Conservation (phyloP, 2,113 vertebrate genomes). For the Ciconia maguari region DNA sequence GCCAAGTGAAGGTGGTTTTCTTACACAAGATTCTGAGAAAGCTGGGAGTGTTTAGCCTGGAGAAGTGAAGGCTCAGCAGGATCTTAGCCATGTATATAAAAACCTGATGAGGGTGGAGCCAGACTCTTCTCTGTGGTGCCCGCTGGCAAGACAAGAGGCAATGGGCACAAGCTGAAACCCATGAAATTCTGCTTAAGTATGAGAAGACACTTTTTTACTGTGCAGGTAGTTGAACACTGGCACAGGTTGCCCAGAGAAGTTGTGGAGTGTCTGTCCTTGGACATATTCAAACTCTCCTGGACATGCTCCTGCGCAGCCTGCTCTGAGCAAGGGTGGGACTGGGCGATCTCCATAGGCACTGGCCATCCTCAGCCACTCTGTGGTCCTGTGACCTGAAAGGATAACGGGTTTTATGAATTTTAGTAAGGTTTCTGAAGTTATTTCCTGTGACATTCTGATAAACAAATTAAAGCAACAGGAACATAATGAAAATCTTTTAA, state of each 20-base stretch:
- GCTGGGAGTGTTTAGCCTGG: not conserved
- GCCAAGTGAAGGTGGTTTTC: not conserved
- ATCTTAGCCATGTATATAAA: not conserved
- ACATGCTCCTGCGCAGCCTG: not conserved
- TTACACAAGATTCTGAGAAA: not conserved
- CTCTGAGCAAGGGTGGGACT: not conserved
- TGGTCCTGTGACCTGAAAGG: not conserved
- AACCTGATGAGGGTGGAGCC: not conserved
- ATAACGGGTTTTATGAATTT: not conserved
- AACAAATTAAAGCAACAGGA: not conserved
- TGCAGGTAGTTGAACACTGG: not conserved
- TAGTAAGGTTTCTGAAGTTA: not conserved
- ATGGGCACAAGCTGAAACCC: not conserved
- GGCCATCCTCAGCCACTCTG: not conserved
- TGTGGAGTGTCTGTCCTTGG: not conserved
- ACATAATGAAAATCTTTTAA: not conserved
- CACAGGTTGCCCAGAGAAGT: not conserved
- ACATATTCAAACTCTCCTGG: not conserved
- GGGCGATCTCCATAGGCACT: fast-evolving
- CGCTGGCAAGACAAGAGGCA: not conserved
- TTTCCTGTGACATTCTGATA: not conserved
- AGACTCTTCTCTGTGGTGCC: not conserved
- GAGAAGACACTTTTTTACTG: not conserved
- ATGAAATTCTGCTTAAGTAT: not conserved
- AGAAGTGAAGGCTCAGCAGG: not conserved